Percentiles rank a stretch among this genome's conserved stretches.
These are phyloP conservation scores for Chrysotoxum bicinctum DNA, from an alignment of 2,888 invertebrate genomes.

Conservation along the genomic window DNA sequence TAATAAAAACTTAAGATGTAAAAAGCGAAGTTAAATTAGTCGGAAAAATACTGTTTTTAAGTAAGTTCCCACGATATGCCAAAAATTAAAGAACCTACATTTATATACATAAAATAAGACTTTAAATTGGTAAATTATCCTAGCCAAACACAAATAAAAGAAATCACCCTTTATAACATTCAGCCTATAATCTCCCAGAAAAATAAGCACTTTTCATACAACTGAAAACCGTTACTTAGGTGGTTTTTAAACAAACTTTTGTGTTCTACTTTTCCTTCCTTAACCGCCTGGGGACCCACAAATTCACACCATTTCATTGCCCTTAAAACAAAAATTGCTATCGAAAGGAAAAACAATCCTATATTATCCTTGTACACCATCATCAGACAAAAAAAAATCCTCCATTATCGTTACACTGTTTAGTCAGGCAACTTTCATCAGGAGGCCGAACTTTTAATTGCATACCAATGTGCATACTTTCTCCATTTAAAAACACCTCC, in stretches of 20 bases:
- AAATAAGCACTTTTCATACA: not conserved
- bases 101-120: no score
- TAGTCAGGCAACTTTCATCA: slow-evolving; percentile 32
- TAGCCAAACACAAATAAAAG: not conserved
- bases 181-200: not conserved
- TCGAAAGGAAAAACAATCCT: not conserved
- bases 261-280: not conserved
- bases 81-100: no score
- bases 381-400: not conserved
- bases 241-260: slow-evolving; percentile 1
- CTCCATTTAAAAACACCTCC: slow-evolving; percentile 55
- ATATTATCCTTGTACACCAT: slow-evolving; percentile 1
- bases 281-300: slow-evolving; percentile 1
- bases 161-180: not conserved
- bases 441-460: slow-evolving; percentile 66
- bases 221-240: not conserved
- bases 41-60: no score
- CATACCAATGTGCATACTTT: slow-evolving; percentile 61
- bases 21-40: no score
- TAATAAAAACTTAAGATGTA: no score
- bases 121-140: no score
- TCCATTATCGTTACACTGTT: slow-evolving; percentile 60
- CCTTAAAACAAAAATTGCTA: slow-evolving; percentile 2
- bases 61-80: no score
- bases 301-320: slow-evolving; percentile 35